phyloP scores from a whole-genome alignment of 30 jellyfish, hydroid and myxozoan genomes.

The Rhopilema esculentum region DNA sequence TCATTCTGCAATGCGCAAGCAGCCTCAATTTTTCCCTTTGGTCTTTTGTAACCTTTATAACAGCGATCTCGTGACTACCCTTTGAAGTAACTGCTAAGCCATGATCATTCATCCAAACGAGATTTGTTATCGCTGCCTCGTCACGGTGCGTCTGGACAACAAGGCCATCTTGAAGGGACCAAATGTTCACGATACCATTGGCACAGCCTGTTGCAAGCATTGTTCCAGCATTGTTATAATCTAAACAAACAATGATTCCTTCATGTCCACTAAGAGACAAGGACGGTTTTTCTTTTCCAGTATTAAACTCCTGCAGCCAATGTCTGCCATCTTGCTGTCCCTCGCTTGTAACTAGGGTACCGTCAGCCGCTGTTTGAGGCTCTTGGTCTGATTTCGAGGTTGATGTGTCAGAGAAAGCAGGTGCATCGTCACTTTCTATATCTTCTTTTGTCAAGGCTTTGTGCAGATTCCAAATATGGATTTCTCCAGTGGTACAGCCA shows the following conservation, averaged over 20 bases:
- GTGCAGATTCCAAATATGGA: constrained; percentile 72
- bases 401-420: neutral
- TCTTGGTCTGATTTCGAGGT: neutral
- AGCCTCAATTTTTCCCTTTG: constrained; percentile 51
- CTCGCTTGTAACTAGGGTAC: neutral
- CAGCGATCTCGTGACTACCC: constrained; percentile 55
- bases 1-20: constrained; percentile 69
- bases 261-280: constrained; percentile 36
- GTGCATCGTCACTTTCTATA: constrained; percentile 14
- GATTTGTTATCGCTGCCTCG: constrained; percentile 63
- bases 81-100: constrained; percentile 69
- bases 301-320: constrained; percentile 1
- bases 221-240: constrained; percentile 61
- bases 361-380: constrained; percentile 19
- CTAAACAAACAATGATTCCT: constrained; percentile 60
- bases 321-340: constrained; percentile 1
- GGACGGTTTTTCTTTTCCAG: constrained; percentile 50
- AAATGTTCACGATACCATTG: constrained; percentile 71
- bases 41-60: constrained; percentile 57
- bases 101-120: constrained; percentile 74
- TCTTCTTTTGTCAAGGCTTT: constrained; percentile 19
- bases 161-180: constrained; percentile 57
- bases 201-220: constrained; percentile 81
- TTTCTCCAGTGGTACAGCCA: constrained; percentile 81
- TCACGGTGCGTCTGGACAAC: constrained; percentile 43